These are phyloP conservation scores for Castor canadensis DNA, from an alignment of 2,113 vertebrate species.

Conservation along the genomic window DNA sequence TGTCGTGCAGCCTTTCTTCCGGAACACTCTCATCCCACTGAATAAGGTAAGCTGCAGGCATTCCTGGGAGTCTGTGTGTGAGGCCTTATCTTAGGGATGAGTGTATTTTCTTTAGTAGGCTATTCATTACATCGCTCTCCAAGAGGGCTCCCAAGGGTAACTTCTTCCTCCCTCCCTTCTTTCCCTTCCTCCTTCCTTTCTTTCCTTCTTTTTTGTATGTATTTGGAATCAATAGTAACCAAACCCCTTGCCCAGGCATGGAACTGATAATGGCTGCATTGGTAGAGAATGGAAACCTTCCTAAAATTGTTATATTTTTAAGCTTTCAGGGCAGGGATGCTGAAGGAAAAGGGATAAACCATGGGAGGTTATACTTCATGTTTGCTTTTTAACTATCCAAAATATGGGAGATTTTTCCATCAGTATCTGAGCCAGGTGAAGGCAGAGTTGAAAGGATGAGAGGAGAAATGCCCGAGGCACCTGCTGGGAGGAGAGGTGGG, in stretches of 20 bases:
- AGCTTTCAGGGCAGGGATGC: not conserved
- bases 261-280: not conserved
- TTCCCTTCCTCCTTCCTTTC: not conserved
- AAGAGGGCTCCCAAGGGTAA: not conserved
- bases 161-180: not conserved
- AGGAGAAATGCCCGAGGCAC: not conserved
- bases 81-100: rapidly evolving
- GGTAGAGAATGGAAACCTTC: not conserved
- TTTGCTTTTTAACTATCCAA: not conserved
- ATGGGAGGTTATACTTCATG: not conserved
- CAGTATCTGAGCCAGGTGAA: no score
- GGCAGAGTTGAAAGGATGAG: not conserved
- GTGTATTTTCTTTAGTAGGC: not conserved
- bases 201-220: not conserved
- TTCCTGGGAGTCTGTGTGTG: rapidly evolving
- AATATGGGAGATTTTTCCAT: not conserved
- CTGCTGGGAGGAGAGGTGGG: rapidly evolving
- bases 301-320: not conserved
- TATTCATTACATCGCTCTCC: not conserved
- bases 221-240: not conserved
- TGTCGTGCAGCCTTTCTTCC: constrained; percentile 92
- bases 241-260: not conserved
- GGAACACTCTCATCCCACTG: constrained; percentile 87
- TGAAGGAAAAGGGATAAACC: not conserved
- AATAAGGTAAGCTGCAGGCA: constrained; percentile 81